Evolutionary conservation across 2,797 vertebrate genomes (phyloP), one percentile per base, ranked within the genome.

Genomic region (Sebastes wilsoni): DNA sequence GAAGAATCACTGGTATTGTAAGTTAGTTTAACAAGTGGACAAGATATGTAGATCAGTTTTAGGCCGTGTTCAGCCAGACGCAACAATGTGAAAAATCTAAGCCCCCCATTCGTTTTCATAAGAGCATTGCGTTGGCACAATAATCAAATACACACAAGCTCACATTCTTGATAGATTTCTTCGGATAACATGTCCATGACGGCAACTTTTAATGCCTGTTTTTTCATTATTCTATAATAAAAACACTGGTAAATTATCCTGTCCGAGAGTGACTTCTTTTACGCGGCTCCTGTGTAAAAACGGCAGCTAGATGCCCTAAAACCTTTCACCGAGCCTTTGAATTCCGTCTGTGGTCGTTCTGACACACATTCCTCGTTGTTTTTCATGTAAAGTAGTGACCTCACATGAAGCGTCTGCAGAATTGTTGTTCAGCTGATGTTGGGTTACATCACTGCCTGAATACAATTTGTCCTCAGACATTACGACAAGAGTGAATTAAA

Each of bases 401-500:
- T 94, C 88, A 93, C 86, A 81, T 88, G 81, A 77, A 79, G 66
- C 66, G 42, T 90, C 85, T 92, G 88, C 68, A 72, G 77, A 79
- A 83, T 87, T 89, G 77, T 54, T 83, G 68, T 83, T 87, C 77
- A 81, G 70, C 70, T 85, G 64, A 86, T 76, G 68, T 58, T 64
- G 34, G 70, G 67, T 92, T 90, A 91, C 83, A 84, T 94, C 93
- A 92, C 73, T 70, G 69, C 72, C 55, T 74, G 42, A 67, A 79
- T 77, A 75, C 60, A 82, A 80, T 79, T 87, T 72, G 67, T 77
- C 75, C 74, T 89, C 81, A 92, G 87, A 91, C 84, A 61, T 92
- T 83, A 89, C 72, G 52, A 80, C 74, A 87, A 79, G 77, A 80
- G 42, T 76, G 32, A 80, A 72, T 85, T 67, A 64, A 74, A 72